Base-by-base conservation (phyloP, 2,113 vertebrate species). In the Paratilapia polleni region DNA sequence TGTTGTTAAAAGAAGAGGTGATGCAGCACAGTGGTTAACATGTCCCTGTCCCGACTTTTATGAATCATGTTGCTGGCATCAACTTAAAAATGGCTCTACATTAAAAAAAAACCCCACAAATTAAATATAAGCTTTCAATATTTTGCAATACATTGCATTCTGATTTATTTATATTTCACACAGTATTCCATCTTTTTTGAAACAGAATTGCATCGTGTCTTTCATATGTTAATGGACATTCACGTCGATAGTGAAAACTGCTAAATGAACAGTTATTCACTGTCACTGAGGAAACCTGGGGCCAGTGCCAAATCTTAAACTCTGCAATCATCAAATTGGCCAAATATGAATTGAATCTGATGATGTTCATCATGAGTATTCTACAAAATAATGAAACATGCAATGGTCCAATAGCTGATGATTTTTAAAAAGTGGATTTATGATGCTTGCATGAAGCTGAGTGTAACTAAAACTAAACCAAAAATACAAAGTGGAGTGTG, bases 141-240 rank as follows among this genome's bases (percentile, higher is more conserved):
- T 10, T 17, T 70, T 68, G 19, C 28, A 73, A 52, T 26, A 8
- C 36, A 73, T 52, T 52, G 19, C 66, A 52, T 11, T 70, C 43
- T 31, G 43, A 0, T 70, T 28, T 28, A 19, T 70, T 70, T 28
- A 70, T 19, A 70, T 28, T 70, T 12, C 12, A 49, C 41, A 49
- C 9, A 70, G 12, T 0, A 3, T 28, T n/a, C 38, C 3, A 0
- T 66, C 13, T 19, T 1, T 11, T 68, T 4, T 0, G 22, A 20
- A 49, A 26, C 19, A 20, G 5, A 70, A 8, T 19, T 19, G 19
- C 11, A 70, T 7, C 8, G 7, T 12, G 64, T 49, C 15, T 8
- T 70, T 70, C 24, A 68, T 22, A 10, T n/a, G 52, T 56, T 10
- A 56, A 1, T 47, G 22, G 38, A 26, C 64, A 47, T 68, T 47